Evolutionary conservation across 2,797 vertebrate genomes (phyloP).

Genomic region (Peromyscus nudipes): DNA sequence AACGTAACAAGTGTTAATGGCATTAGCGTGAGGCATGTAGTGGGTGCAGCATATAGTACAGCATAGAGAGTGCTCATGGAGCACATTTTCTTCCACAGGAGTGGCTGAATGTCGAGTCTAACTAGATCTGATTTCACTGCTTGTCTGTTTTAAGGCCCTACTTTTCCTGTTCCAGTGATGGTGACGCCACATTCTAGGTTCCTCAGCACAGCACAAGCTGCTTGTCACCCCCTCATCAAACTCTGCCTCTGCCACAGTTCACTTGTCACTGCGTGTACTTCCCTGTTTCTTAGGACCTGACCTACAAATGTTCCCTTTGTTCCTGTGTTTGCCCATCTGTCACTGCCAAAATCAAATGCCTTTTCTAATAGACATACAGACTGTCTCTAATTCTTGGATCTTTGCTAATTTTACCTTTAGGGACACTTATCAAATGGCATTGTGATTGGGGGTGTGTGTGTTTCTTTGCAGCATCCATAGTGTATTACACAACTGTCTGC

Average conservation of each 20-base stretch:
- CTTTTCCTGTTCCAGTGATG: neutral
- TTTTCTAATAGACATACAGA: neutral
- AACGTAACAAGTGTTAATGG: neutral
- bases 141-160: neutral
- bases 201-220: neutral
- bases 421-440: neutral
- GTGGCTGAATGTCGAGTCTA: slow-evolving; percentile 2
- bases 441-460: neutral
- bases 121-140: neutral
- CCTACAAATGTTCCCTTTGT: neutral
- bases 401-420: slow-evolving; percentile 52
- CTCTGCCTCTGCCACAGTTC: neutral
- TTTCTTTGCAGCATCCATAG: neutral
- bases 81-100: neutral
- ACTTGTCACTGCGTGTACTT: neutral
- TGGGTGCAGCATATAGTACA: neutral
- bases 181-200: neutral
- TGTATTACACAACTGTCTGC: neutral
- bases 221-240: neutral
- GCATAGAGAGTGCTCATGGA: neutral
- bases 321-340: neutral
- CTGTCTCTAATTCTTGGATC: neutral
- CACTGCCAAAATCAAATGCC: neutral
- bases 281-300: neutral
- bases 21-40: neutral